Conservation (phyloP, 1,140 invertebrate genomes). For the Drosophila persimilis region DNA sequence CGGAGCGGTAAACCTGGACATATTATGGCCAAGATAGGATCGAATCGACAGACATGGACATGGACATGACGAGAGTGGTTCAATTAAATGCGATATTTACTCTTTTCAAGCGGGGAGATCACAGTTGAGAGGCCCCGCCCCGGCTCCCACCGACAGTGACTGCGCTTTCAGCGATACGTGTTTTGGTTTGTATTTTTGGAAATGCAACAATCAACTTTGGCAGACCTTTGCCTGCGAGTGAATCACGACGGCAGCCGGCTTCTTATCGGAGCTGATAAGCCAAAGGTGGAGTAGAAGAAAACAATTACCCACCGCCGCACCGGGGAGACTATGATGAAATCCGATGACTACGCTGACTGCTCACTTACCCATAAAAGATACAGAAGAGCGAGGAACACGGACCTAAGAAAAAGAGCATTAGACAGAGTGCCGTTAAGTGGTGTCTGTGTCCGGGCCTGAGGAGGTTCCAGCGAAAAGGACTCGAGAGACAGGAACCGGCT, state of each 20-base stretch:
- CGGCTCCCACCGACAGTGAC: too few relatives aligned
- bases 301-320: slow-evolving; percentile 21
- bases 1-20: slow-evolving; percentile 26
- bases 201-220: slow-evolving; percentile 10
- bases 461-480: slow-evolving; percentile 51
- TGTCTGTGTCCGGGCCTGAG: slow-evolving; percentile 7
- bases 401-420: slow-evolving; percentile 28
- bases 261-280: slow-evolving; percentile 33
- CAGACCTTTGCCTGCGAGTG: slow-evolving; percentile 1
- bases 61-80: slow-evolving; percentile 12
- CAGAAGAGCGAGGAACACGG: too few relatives aligned
- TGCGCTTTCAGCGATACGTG: background rate
- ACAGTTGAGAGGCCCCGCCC: too few relatives aligned
- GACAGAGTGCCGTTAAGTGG: slow-evolving; percentile 16
- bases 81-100: slow-evolving; percentile 25
- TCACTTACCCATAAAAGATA: too few relatives aligned
- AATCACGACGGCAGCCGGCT: slow-evolving; percentile 4
- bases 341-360: too few relatives aligned
- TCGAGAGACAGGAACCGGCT: slow-evolving; percentile 40
- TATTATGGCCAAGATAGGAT: slow-evolving; percentile 35
- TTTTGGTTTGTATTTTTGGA: slow-evolving; percentile 21
- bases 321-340: slow-evolving; percentile 18
- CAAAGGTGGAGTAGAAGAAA: slow-evolving; percentile 4
- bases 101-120: background rate
- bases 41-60: slow-evolving; percentile 30